Base-by-base conservation (phyloP, 2,888 invertebrate genomes). In the Platycheirus rosarum region DNA sequence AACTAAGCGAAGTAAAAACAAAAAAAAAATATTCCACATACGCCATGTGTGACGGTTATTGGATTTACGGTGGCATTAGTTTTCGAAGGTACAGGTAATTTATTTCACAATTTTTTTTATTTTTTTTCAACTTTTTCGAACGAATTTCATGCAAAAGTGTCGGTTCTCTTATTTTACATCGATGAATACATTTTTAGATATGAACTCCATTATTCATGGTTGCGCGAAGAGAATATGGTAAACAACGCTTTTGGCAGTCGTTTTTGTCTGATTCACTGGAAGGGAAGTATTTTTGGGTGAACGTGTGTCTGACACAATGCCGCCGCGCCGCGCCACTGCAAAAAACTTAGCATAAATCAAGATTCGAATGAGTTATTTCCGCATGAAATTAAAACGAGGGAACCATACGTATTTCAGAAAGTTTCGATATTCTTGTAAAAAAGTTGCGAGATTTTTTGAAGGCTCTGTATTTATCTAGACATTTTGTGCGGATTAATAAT, bases 141-240 rank as follows among this genome's bases (percentile, higher is more conserved):
- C 60, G 29, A 60, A 44, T 60, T 60, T 8, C 13, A 60, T 60
- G 44, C 18, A 44, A 29, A 44, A 60, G 44, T 44, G 44, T 60
- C 60, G 29, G 42, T 18, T 60, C 44, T 60, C 44, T 44, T 44
- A 44, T 60, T n/a, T 60, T 60, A 60, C 29, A 44, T 44, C 29
- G 44, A 60, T 60, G 60, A 44, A 44, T 60, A 44, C n/a, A 57
- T 57, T 51, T 26, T 51, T 26, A 26, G 29, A 13, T 29, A 29
- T 26, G n/a, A 40, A 57, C 42, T 26, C 57, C 11, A 29, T 60
- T 60, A 42, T 42, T 60, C 26, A 60, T 60, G 40, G 16, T 42
- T 1, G 14, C 9, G 20, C 6, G n/a, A n/a, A 20, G 35, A 35
- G 18, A 53, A 51, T 29, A 29, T 8, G 23, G 35, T 53, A 35